phyloP scores from a whole-genome alignment of 2,888 invertebrate species.

The Brachycybe producta region DNA sequence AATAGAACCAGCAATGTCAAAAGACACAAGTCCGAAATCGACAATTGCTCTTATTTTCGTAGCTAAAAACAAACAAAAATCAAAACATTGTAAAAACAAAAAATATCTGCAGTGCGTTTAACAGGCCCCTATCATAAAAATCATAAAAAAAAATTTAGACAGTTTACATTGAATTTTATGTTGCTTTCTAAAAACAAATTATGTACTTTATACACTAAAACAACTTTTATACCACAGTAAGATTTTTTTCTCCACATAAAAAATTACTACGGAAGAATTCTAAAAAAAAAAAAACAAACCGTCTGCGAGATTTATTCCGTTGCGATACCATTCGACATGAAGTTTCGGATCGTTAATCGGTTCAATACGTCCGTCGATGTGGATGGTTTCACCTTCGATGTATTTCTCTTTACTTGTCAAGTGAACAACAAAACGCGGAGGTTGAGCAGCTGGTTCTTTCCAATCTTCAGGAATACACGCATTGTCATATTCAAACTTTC shows the following conservation, averaged over 20 bases:
- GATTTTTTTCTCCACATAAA: too few species aligned
- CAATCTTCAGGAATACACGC: slow-evolving; percentile 79
- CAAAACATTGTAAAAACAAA: too few species aligned
- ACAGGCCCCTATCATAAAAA: too few species aligned
- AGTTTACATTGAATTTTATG: too few species aligned
- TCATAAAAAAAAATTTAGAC: background rate
- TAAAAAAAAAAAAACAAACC: too few species aligned
- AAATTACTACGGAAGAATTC: too few species aligned
- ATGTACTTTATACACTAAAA: too few species aligned
- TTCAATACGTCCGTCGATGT: slow-evolving; percentile 78
- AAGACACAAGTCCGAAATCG: slow-evolving; percentile 89
- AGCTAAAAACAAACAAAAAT: slow-evolving; percentile 28
- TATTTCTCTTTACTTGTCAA: slow-evolving; percentile 69
- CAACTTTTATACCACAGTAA: too few species aligned
- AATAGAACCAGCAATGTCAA: slow-evolving; percentile 74
- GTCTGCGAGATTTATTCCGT: slow-evolving; percentile 68
- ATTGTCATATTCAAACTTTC: slow-evolving; percentile 80
- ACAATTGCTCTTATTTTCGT: slow-evolving; percentile 84
- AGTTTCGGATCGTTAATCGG: slow-evolving; percentile 78
- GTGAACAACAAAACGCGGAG: slow-evolving; percentile 91
- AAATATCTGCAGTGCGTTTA: too few species aligned
- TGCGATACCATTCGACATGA: slow-evolving; percentile 80
- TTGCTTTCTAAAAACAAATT: too few species aligned
- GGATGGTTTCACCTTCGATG: slow-evolving; percentile 72
- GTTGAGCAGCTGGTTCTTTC: slow-evolving; percentile 57